Percentiles rank a stretch among this genome's conserved stretches.
phyloP scores from a whole-genome alignment of 53 echinoderm and acorn worm species.

The Astropecten irregularis region DNA sequence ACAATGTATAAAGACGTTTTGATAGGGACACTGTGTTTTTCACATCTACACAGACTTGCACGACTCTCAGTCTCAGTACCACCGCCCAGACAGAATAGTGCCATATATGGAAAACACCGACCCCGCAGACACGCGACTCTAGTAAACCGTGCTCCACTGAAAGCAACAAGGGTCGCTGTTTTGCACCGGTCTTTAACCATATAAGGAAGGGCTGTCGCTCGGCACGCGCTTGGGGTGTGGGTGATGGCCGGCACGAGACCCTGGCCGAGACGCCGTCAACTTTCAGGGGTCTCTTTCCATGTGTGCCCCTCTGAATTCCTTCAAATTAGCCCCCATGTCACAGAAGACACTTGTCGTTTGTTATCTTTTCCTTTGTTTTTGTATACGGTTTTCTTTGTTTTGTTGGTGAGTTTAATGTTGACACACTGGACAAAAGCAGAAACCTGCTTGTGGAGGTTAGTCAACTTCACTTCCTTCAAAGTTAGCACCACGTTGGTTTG shows the following conservation, averaged over 20 bases:
- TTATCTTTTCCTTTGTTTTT: no score
- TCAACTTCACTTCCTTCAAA: no score
- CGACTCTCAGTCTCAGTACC: no score
- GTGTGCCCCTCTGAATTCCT: slow-evolving; percentile 42
- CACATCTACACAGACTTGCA: no score
- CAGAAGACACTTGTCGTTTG: slow-evolving; percentile 11
- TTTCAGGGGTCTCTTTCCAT: background rate
- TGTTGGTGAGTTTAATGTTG: no score
- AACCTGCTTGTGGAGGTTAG: no score
- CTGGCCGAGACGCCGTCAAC: slow-evolving; percentile 5
- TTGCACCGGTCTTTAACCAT: slow-evolving; percentile 39
- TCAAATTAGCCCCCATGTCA: slow-evolving; percentile 42
- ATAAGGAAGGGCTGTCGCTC: slow-evolving; percentile 48
- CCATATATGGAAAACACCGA: slow-evolving; percentile 32
- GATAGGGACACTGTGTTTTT: no score
- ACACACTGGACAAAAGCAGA: no score
- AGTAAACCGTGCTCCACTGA: background rate
- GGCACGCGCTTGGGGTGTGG: slow-evolving; percentile 25
- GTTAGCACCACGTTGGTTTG: no score
- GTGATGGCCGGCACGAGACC: slow-evolving; percentile 18
- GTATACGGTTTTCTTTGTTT: no score
- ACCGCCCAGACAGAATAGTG: background rate
- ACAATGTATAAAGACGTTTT: no score
- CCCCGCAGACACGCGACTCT: slow-evolving; percentile 49
- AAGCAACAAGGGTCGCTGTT: slow-evolving; percentile 5